phyloP scores from a whole-genome alignment of 2,113 vertebrate species.

The Struthio camelus region DNA sequence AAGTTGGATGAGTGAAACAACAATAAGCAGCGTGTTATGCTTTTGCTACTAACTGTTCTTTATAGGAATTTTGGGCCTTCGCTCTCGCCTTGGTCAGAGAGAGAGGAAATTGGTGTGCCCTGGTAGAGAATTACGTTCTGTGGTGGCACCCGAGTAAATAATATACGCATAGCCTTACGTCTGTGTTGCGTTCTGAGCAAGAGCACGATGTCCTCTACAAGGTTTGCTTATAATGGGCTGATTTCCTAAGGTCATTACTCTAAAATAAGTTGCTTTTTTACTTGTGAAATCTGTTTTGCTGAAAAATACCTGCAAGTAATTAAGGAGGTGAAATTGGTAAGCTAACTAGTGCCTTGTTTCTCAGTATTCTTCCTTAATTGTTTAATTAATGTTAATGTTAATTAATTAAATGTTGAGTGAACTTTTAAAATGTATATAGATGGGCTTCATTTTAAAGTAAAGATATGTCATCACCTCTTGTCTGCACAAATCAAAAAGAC shows the following conservation, averaged over 20 bases:
- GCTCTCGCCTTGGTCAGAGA: neutral
- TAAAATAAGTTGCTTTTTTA: neutral
- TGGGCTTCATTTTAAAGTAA: neutral
- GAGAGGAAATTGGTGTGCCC: neutral
- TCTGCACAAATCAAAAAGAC: neutral
- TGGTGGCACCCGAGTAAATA: neutral
- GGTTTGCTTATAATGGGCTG: neutral
- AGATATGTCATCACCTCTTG: neutral
- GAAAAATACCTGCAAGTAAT: neutral
- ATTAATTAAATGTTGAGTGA: neutral
- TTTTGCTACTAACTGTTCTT: neutral
- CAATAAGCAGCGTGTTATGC: neutral
- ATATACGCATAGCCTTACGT: neutral
- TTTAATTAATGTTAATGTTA: neutral
- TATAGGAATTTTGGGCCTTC: neutral
- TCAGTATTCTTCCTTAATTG: neutral
- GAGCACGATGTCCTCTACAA: neutral
- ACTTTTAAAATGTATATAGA: neutral
- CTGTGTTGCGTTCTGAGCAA: neutral
- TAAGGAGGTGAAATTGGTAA: neutral
- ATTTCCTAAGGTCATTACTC: neutral
- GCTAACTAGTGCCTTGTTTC: neutral
- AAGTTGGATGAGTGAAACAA: neutral
- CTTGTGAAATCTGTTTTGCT: neutral
- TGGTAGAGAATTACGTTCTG: neutral